A percentile compares a stretch with the other conserved stretches of the same genome.
Conservation (phyloP, 2,113 vertebrate genomes). For the Anoplopoma fimbria region DNA sequence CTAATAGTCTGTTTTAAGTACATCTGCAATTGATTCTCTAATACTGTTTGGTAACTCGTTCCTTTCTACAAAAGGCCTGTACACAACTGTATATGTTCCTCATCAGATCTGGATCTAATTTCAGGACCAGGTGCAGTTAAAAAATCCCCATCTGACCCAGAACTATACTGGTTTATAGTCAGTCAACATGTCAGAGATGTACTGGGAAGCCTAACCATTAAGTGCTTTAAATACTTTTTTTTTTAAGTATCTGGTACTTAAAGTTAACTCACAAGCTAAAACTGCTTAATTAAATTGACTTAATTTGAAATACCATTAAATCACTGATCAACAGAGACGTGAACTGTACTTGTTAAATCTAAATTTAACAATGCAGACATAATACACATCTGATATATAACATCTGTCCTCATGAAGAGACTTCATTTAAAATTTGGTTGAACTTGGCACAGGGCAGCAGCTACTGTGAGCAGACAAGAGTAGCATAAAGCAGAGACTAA, state of each 20-base stretch:
- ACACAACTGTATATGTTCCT: background rate
- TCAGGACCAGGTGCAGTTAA: background rate
- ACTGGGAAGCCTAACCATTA: background rate
- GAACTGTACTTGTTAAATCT: background rate
- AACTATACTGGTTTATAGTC: background rate
- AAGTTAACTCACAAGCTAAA: background rate
- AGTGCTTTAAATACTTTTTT: background rate
- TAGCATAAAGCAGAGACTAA: background rate
- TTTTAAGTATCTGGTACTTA: background rate
- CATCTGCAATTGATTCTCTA: background rate
- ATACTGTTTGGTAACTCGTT: background rate
- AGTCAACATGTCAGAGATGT: background rate
- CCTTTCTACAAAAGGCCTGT: background rate
- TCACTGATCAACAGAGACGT: background rate
- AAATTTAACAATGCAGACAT: background rate
- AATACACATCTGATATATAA: too few relatives aligned
- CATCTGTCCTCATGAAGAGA: background rate
- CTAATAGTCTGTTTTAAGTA: background rate
- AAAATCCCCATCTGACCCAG: background rate
- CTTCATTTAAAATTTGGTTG: background rate
- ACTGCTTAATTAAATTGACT: background rate
- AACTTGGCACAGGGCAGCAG: background rate
- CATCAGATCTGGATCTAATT: background rate
- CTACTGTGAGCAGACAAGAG: background rate
- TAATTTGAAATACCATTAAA: background rate